Percentiles rank a stretch among this genome's conserved stretches.
Conservation (phyloP, 1,140 invertebrate species). For the Thalassaphorura encarpata region DNA sequence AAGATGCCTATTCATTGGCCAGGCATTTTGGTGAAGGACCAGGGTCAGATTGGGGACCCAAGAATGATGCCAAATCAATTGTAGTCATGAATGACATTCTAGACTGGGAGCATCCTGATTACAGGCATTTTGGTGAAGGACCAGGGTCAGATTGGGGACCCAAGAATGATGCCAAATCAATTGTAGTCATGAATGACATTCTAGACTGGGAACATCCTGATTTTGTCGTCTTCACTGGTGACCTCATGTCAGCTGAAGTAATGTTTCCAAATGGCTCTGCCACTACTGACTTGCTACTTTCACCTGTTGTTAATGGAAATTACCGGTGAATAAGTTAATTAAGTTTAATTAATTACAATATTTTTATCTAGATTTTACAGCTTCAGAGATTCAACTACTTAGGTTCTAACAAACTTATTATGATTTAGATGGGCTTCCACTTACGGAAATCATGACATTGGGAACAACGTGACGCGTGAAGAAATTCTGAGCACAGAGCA, state of each 20-base stretch:
- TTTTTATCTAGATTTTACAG: too few species aligned
- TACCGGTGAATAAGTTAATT: not conserved
- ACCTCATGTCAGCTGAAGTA: conserved; percentile 12
- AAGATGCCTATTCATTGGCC: not conserved
- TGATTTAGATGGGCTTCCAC: conserved; percentile 14
- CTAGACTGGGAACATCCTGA: conserved; percentile 10
- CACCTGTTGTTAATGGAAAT: conserved; percentile 7
- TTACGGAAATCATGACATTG: conserved; percentile 22
- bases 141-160: conserved; percentile 6
- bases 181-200: conserved; percentile 1
- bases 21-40: conserved; percentile 14
- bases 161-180: conserved; percentile 4
- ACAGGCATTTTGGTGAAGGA: conserved; percentile 16
- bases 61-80: conserved; percentile 5
- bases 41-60: conserved; percentile 1
- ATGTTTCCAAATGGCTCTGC: conserved; percentile 17
- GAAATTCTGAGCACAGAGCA: conserved; percentile 18
- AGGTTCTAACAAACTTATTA: not conserved
- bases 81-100: conserved; percentile 3
- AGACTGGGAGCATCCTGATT: conserved; percentile 9
- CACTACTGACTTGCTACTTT: conserved; percentile 13
- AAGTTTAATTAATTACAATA: not conserved
- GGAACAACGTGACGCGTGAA: conserved; percentile 11
- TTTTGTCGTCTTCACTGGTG: conserved; percentile 17
- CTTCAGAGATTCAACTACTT: not conserved